These are phyloP conservation scores for Hafferia zeledoni DNA, from an alignment of 2,797 vertebrate genomes.

Conservation along the genomic window DNA sequence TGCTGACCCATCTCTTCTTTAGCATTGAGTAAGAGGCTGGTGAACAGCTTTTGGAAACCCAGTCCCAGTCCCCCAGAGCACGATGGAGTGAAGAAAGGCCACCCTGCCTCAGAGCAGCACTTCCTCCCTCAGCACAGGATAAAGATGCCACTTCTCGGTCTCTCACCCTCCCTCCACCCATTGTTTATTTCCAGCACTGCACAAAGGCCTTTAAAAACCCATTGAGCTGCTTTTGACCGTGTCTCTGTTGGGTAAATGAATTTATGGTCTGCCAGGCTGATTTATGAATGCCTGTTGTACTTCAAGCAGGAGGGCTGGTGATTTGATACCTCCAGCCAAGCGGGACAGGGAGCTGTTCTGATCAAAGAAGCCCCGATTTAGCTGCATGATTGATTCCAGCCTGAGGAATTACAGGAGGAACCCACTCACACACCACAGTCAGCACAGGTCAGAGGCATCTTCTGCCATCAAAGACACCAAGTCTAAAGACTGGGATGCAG, in stretches of 20 bases:
- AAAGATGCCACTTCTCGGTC: not conserved
- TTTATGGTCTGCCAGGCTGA: constrained; percentile 63
- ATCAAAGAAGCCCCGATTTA: constrained; percentile 41
- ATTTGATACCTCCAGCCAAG: constrained; percentile 54
- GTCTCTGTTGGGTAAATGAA: constrained; percentile 58
- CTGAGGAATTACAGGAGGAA: not conserved
- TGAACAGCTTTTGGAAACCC: not conserved
- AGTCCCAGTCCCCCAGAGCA: not conserved
- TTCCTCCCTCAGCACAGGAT: not conserved
- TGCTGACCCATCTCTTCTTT: not conserved
- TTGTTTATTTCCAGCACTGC: constrained; percentile 6
- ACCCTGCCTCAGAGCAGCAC: not conserved
- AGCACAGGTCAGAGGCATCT: not conserved
- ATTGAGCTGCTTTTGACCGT: constrained; percentile 20
- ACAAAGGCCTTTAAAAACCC: constrained; percentile 35
- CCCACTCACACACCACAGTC: not conserved
- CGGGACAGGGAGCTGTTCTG: constrained; percentile 37
- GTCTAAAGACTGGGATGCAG: not conserved
- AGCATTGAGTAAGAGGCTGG: not conserved
- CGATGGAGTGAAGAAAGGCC: not conserved
- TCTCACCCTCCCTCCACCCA: not conserved
- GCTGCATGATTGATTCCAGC: constrained; percentile 43
- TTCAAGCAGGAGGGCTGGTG: constrained; percentile 19
- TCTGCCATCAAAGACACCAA: not conserved
- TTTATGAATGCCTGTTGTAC: constrained; percentile 45